Evolutionary conservation across 2,113 vertebrate species (phyloP).

Genomic region (Pithys albifrons): DNA sequence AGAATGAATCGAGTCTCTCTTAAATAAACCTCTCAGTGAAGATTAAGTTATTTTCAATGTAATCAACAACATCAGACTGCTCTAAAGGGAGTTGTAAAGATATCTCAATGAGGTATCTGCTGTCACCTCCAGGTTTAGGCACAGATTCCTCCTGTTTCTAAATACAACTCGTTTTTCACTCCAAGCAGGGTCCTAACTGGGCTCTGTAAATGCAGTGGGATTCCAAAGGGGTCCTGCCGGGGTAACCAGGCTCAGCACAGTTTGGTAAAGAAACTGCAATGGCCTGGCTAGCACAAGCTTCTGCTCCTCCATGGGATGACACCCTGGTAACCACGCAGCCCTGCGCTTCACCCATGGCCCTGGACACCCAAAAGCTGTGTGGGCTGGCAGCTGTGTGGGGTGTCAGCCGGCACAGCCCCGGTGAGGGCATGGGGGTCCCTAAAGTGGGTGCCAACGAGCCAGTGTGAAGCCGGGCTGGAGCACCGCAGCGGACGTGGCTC

Average conservation of each 20-base stretch:
- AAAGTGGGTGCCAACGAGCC: fast-evolving
- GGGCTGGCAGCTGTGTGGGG: fast-evolving
- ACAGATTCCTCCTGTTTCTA: neutral
- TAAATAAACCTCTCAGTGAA: neutral
- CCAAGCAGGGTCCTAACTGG: too few species aligned
- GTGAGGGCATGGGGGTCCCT: fast-evolving
- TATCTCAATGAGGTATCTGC: neutral
- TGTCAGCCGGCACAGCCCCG: fast-evolving
- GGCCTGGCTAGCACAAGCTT: neutral
- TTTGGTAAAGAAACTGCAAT: neutral
- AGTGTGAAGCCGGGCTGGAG: fast-evolving
- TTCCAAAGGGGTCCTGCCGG: fast-evolving
- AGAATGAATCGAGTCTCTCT: neutral
- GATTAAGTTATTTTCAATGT: neutral
- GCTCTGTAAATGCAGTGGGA: neutral
- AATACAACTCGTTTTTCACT: neutral
- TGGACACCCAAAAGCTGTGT: fast-evolving
- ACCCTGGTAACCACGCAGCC: fast-evolving
- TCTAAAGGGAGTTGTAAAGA: neutral
- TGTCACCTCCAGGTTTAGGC: neutral
- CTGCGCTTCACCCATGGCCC: fast-evolving
- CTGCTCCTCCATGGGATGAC: neutral
- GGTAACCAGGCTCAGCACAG: neutral
- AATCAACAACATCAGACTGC: neutral
- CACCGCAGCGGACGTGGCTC: fast-evolving